These are phyloP conservation scores for Carassius gibelio DNA, from an alignment of 2,113 vertebrate genomes.

Conservation along the genomic window DNA sequence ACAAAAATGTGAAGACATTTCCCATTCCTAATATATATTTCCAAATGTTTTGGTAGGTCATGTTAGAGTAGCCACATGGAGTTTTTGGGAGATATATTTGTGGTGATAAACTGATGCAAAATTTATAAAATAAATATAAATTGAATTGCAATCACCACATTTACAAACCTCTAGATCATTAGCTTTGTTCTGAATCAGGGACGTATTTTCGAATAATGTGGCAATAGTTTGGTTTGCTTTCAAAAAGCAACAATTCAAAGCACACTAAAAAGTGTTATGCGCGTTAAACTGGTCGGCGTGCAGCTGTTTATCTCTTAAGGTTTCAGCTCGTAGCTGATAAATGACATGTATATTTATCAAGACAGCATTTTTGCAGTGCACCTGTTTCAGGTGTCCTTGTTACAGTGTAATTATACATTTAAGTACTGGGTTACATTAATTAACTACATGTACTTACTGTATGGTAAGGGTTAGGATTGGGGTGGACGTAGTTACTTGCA, in stretches of 20 bases:
- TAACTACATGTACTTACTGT: too few species aligned
- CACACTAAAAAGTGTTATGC: neutral
- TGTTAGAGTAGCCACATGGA: neutral
- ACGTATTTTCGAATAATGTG: neutral
- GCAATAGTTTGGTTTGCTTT: neutral
- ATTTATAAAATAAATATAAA: too few species aligned
- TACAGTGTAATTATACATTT: too few species aligned
- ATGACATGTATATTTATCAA: neutral
- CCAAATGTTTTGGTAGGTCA: neutral
- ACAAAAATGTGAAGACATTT: neutral
- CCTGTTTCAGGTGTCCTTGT: too few species aligned
- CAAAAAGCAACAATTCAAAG: neutral
- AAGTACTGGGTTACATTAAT: too few species aligned
- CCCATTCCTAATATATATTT: neutral
- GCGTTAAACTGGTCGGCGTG: neutral
- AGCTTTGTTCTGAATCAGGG: neutral
- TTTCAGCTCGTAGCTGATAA: neutral
- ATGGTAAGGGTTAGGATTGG: too few species aligned
- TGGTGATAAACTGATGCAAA: neutral
- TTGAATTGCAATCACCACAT: too few species aligned
- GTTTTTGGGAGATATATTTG: neutral
- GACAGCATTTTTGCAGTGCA: too few species aligned
- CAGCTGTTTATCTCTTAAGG: neutral
- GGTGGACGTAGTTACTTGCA: too few species aligned
- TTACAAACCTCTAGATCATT: neutral